A percentile compares a stretch with the other conserved stretches of the same genome.
Conservation (phyloP, 2,113 vertebrate genomes). For the Gymnobelideus leadbeateri region DNA sequence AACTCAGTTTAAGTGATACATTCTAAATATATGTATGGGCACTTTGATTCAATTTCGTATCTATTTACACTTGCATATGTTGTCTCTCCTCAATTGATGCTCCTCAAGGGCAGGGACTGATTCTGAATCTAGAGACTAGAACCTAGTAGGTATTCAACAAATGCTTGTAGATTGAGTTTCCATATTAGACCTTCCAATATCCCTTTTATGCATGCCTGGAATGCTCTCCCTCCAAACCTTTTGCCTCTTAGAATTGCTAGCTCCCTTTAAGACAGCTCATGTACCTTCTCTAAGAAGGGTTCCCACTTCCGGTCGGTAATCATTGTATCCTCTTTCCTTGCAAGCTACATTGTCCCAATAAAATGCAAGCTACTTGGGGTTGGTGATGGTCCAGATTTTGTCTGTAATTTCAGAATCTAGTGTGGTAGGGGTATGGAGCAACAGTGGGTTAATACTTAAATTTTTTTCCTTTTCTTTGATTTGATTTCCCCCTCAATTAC, state of each 20-base stretch:
- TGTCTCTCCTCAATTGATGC: neutral
- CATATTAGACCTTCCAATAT: neutral
- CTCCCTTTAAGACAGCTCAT: neutral
- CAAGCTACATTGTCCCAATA: neutral
- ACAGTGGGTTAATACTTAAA: neutral
- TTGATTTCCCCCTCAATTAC: neutral
- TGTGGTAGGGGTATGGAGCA: neutral
- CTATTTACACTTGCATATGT: neutral
- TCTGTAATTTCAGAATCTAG: neutral
- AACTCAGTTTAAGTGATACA: neutral
- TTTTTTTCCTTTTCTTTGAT: neutral
- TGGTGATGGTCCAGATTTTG: neutral
- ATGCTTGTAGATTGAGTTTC: neutral
- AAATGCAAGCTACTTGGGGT: neutral
- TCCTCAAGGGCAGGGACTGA: neutral
- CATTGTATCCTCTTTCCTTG: neutral
- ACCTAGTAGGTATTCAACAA: neutral
- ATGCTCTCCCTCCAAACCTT: neutral
- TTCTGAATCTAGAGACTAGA: neutral
- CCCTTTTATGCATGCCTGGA: neutral
- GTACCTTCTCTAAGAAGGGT: neutral
- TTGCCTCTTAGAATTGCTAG: neutral
- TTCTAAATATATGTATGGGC: neutral
- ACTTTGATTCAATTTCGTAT: neutral
- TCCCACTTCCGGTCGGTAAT: neutral